phyloP scores from a whole-genome alignment of 2,797 vertebrate genomes.

The Chiloscyllium punctatum region DNA sequence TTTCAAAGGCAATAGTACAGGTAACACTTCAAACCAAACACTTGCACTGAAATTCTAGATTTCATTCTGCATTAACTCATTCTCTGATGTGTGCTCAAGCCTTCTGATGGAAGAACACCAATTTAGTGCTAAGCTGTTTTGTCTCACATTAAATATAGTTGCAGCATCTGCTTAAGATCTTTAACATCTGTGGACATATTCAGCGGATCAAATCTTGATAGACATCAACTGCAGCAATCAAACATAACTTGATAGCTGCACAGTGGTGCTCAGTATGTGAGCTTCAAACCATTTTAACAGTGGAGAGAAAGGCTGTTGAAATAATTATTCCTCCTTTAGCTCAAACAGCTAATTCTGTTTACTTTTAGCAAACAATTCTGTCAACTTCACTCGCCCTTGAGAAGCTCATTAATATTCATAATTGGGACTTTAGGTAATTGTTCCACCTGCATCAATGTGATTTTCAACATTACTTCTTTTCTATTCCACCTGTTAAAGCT shows the following conservation, averaged over 20 bases:
- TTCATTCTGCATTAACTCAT: not conserved
- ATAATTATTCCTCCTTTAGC: not conserved
- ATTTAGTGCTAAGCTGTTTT: not conserved
- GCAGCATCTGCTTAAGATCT: constrained; percentile 16
- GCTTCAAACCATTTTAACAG: not conserved
- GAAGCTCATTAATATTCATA: constrained; percentile 21
- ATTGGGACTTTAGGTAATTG: not conserved
- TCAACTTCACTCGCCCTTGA: not conserved
- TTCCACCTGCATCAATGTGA: not conserved
- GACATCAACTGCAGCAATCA: not conserved
- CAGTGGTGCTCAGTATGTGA: not conserved
- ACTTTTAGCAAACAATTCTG: constrained; percentile 11
- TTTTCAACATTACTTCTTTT: not conserved
- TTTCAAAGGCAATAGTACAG: not conserved
- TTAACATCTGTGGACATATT: not conserved
- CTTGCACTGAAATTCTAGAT: not conserved
- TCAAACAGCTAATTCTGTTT: not conserved
- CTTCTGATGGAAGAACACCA: not conserved
- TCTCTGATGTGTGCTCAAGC: constrained; percentile 25
- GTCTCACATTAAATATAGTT: not conserved
- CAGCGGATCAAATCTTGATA: not conserved
- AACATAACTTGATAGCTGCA: not conserved
- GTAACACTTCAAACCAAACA: not conserved
- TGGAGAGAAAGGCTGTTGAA: not conserved
- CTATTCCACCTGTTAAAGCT: not conserved